Evolutionary conservation across 1,140 invertebrate species (phyloP).

Genomic region (Tetranychus urticae): DNA sequence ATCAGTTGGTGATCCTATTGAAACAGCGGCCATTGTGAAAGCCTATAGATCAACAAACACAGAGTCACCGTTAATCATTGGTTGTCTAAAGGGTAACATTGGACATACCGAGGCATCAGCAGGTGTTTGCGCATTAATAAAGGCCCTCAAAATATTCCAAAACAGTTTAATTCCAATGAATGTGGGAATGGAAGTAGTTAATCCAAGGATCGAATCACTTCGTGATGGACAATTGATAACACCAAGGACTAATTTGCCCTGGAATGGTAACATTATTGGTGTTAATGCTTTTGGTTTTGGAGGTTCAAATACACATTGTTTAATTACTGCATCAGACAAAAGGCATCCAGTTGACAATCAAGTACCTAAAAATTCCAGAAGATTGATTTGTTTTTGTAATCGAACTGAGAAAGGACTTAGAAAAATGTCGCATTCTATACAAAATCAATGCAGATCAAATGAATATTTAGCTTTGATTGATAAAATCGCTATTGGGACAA

Average conservation of each 20-base stretch:
- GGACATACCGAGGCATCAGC: conserved; percentile 88
- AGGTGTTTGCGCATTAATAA: conserved; percentile 54
- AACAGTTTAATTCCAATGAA: conserved; percentile 58
- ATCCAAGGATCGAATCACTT: conserved; percentile 63
- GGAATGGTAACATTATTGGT: conserved; percentile 28
- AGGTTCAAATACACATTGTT: conserved; percentile 26
- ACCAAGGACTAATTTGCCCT: conserved; percentile 8
- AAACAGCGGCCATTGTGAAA: conserved; percentile 55
- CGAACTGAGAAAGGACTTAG: conserved; percentile 80
- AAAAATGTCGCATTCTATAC: background rate
- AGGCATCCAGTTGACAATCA: conserved; percentile 21
- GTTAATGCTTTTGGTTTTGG: conserved; percentile 9
- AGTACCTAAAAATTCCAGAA: conserved; percentile 15
- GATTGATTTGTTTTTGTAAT: conserved; percentile 28
- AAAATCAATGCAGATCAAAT: too few species aligned
- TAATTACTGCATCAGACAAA: conserved; percentile 20
- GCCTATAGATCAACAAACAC: conserved; percentile 40
- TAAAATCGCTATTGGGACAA: conserved; percentile 17
- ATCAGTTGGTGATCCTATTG: conserved; percentile 36
- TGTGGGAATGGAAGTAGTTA: conserved; percentile 62
- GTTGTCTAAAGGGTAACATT: conserved; percentile 94
- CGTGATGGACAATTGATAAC: conserved; percentile 56
- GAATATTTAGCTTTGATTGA: too few species aligned
- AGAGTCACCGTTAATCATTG: conserved; percentile 48
- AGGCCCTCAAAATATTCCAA: conserved; percentile 61